Evolutionary conservation across 2,888 invertebrate genomes (phyloP).

Genomic region (Altica lythri): DNA sequence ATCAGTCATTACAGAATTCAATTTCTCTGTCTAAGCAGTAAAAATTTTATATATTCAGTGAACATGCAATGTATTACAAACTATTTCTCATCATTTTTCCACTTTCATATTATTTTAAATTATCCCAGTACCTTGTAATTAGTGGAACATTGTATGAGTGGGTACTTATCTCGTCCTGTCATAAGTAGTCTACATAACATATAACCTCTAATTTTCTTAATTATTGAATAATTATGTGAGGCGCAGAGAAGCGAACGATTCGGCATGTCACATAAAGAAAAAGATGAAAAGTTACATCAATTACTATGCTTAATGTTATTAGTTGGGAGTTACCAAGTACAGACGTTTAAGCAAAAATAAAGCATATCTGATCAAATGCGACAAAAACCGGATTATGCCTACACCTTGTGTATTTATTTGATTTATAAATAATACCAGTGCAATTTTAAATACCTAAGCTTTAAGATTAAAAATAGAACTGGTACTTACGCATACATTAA

Average conservation of each 20-base stretch:
- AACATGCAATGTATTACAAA: neutral
- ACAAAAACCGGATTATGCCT: no score
- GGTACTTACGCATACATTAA: no score
- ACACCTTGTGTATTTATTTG: no score
- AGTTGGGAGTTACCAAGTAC: no score
- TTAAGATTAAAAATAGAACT: no score
- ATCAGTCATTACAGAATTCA: neutral
- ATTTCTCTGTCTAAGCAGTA: neutral
- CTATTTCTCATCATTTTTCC: neutral
- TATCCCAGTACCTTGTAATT: slow-evolving; percentile 1
- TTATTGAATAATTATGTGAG: slow-evolving; percentile 15
- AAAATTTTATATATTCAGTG: neutral
- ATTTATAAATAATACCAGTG: no score
- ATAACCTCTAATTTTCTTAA: slow-evolving; percentile 21
- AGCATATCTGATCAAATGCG: no score
- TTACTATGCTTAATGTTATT: no score
- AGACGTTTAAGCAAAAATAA: no score
- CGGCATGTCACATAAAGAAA: slow-evolving; percentile 1
- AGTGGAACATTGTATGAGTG: neutral
- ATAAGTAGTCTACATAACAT: slow-evolving; percentile 8
- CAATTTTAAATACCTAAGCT: no score
- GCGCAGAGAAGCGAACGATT: neutral
- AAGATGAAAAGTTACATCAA: neutral
- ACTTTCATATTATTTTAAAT: neutral
- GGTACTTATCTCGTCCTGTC: neutral